Conservation (phyloP, 2,113 vertebrate species). For the Anguilla rostrata region DNA sequence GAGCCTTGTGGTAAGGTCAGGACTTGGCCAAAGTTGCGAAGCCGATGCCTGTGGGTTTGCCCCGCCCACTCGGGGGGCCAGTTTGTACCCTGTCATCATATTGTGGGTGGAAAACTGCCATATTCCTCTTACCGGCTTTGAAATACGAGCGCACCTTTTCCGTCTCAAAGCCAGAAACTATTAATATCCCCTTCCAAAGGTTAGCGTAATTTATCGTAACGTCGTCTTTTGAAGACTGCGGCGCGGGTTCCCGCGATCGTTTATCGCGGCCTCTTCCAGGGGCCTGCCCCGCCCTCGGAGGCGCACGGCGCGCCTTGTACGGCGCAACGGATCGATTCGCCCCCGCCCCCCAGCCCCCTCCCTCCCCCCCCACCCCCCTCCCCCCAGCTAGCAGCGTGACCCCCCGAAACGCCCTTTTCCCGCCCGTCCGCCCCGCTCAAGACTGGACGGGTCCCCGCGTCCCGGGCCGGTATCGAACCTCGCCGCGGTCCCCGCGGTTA, state of each 20-base stretch:
- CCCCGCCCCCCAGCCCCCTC: too few species aligned
- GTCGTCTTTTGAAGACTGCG: not conserved
- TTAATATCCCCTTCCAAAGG: constrained; percentile 10
- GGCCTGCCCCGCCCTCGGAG: too few species aligned
- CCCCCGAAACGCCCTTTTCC: not conserved
- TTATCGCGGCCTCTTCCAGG: not conserved
- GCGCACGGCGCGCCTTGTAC: too few species aligned
- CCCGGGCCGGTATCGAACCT: not conserved
- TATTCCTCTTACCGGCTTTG: not conserved
- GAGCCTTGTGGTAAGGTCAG: not conserved
- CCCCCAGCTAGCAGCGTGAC: too few species aligned
- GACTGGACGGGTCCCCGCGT: not conserved
- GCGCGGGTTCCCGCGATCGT: not conserved
- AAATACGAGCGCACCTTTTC: constrained; percentile 2
- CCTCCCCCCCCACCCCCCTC: too few species aligned
- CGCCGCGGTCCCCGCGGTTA: not conserved
- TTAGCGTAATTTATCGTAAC: not conserved
- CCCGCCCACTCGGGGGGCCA: not conserved
- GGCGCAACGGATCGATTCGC: too few species aligned
- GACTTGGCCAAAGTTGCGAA: not conserved
- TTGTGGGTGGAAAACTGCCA: not conserved
- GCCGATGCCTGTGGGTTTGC: not conserved
- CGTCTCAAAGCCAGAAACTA: not conserved
- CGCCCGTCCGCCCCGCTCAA: not conserved
- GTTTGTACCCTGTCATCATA: not conserved